Evolutionary conservation across 37 sponge, comb jelly and placozoan genomes (phyloP), one percentile per base, ranked within the genome.

Genomic region (Mnemiopsis leidyi): DNA sequence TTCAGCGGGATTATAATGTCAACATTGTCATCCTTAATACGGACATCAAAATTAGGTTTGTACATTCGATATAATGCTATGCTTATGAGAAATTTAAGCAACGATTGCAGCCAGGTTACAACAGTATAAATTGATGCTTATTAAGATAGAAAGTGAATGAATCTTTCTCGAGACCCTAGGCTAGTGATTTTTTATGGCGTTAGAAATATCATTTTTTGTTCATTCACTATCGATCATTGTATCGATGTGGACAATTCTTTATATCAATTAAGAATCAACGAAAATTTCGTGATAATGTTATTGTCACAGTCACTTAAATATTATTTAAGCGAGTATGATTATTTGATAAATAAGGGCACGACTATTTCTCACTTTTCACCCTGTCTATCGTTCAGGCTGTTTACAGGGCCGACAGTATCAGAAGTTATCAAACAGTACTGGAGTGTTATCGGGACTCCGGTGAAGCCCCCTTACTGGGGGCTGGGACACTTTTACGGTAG

Each of bases 341-440:
- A n/a, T n/a, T n/a, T n/a, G n/a, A n/a, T n/a, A n/a, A n/a, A n/a
- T n/a, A n/a, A n/a, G n/a, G n/a, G n/a, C n/a, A n/a, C n/a, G n/a
- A n/a, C n/a, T n/a, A n/a, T n/a, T n/a, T n/a, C n/a, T n/a, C n/a
- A n/a, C n/a, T n/a, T n/a, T n/a, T n/a, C n/a, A n/a, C n/a, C n/a
- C n/a, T n/a, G n/a, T n/a, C n/a, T n/a, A n/a, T 5, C n/a, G 21
- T 85, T 85, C 90, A 85, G 90, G 90, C 39, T 85, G 2, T 85
- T 85, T 29, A 40, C 36, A n/a, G 90, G 90, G 5, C 90, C 90
- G 3, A 39, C 13, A n/a, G 61, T 40, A 28, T 9, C 90, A 38
- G 90, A 85, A 23, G 90, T 85, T 0, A 40, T 85, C 0, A 85
- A 23, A 29, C 90, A 85, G 30, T 85, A 85, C 90, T 85, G 90